Evolutionary conservation across 2,797 vertebrate genomes (phyloP).

Genomic region (Pachyuromys duprasi): DNA sequence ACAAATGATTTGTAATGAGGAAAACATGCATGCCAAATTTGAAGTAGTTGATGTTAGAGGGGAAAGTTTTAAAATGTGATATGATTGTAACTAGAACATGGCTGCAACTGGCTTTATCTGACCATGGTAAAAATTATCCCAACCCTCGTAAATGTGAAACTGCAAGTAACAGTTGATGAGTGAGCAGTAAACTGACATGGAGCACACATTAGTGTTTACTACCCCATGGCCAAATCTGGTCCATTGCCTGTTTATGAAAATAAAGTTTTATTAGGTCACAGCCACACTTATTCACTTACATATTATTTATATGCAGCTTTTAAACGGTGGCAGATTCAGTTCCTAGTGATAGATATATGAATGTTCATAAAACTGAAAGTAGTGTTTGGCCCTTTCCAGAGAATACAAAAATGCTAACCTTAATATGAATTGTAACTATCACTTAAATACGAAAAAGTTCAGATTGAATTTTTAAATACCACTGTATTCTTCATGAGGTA

Average conservation of each 20-base stretch:
- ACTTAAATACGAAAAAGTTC: background rate
- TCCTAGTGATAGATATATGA: background rate
- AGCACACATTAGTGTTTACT: background rate
- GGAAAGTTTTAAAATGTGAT: slow-evolving; percentile 21
- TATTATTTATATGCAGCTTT: background rate
- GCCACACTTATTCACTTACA: background rate
- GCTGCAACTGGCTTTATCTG: slow-evolving; percentile 15
- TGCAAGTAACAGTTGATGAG: background rate
- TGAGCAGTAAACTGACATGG: background rate
- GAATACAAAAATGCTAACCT: background rate
- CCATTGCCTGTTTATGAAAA: background rate
- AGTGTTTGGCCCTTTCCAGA: background rate
- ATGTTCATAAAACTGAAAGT: background rate
- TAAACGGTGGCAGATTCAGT: background rate
- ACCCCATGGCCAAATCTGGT: background rate
- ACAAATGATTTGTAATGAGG: background rate
- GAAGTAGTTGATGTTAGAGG: background rate
- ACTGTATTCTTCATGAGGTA: background rate
- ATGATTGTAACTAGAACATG: background rate
- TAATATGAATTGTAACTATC: background rate
- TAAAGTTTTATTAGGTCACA: slow-evolving; percentile 41
- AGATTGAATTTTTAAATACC: background rate
- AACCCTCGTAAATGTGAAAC: background rate
- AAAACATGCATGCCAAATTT: background rate
- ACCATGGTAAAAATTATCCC: background rate